Evolutionary conservation across 2,888 invertebrate species (phyloP), one percentile per base, ranked within the genome.

Genomic region (Melanostoma mellinum): DNA sequence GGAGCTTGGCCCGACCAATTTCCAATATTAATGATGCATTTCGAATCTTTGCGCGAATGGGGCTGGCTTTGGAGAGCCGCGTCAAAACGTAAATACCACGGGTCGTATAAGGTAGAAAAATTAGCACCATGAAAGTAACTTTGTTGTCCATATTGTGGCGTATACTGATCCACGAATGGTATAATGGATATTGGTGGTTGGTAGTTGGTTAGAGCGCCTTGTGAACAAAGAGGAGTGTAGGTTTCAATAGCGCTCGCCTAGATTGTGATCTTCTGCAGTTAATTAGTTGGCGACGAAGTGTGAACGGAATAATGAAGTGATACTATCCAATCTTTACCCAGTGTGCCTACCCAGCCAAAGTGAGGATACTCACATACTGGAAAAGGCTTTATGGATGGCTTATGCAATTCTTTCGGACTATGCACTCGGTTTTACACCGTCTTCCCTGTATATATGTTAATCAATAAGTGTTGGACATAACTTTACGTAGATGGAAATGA

Each of bases 31-130:
- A 73, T 65, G 69, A 78, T 53, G 74, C 78, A 65, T 78, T 82
- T 82, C 73, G 58, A 78, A 65, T 78, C 73, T 42, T 65, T 63
- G 50, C 73, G 53, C 60, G 40, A 63, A 48, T 58, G 52, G 35
- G 75, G 60, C 46, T 52, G 36, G 30, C 56, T 40, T 40, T 20
- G 4, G 36, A 63, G 58, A 74, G 69, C 78, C 56, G 82, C 82
- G 63, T 78, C 63, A 78, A 72, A 82, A 74, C 82, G 73, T 82
- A 82, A 82, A 82, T 82, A 78, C 82, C 82, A 82, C 40, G 69
- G 82, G 78, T 82, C 78, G 73, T 82, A 82, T 82, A 78, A 82
- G 82, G 82, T 73, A 82, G 77, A 82, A 82, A 82, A 82, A 82
- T 82, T 82, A 82, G 82, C 82, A 82, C 82, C 82, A 78, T 78